These are phyloP conservation scores for Dryas iulia DNA, from an alignment of 1,140 invertebrate species.

Conservation along the genomic window DNA sequence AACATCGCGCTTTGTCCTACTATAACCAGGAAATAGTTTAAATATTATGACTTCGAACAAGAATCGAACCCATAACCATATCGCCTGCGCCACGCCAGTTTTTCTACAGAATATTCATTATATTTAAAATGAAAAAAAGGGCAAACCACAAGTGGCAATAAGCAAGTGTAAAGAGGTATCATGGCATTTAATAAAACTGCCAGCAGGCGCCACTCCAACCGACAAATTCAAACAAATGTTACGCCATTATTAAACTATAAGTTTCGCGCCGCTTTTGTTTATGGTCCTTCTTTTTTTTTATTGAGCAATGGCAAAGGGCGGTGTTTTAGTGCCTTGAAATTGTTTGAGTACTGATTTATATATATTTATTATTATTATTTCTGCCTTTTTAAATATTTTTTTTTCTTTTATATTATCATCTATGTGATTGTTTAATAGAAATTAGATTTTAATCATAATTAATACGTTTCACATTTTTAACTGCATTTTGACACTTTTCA, in stretches of 20 bases:
- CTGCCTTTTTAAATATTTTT: too few species aligned
- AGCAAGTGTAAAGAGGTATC: constrained; percentile 32
- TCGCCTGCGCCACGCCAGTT: too few species aligned
- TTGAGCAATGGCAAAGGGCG: not conserved
- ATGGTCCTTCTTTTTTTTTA: constrained; percentile 16
- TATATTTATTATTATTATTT: too few species aligned
- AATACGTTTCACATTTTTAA: too few species aligned
- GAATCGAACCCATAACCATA: too few species aligned
- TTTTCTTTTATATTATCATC: too few species aligned
- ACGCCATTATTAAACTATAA: constrained; percentile 28
- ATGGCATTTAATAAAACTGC: constrained; percentile 34
- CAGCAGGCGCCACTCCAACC: constrained; percentile 29
- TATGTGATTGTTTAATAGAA: too few species aligned
- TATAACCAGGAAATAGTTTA: too few species aligned
- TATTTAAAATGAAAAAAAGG: constrained; percentile 12
- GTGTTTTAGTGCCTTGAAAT: not conserved
- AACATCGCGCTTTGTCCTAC: too few species aligned
- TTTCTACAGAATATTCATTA: not conserved
- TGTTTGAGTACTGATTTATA: not conserved
- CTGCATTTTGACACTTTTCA: too few species aligned
- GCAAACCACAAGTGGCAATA: constrained; percentile 33
- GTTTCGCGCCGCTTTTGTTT: constrained; percentile 27
- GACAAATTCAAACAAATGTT: constrained; percentile 34
- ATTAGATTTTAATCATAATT: too few species aligned
- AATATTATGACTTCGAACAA: too few species aligned